Evolutionary conservation across 2,888 invertebrate genomes (phyloP).

Genomic region (Proisotoma minuta): DNA sequence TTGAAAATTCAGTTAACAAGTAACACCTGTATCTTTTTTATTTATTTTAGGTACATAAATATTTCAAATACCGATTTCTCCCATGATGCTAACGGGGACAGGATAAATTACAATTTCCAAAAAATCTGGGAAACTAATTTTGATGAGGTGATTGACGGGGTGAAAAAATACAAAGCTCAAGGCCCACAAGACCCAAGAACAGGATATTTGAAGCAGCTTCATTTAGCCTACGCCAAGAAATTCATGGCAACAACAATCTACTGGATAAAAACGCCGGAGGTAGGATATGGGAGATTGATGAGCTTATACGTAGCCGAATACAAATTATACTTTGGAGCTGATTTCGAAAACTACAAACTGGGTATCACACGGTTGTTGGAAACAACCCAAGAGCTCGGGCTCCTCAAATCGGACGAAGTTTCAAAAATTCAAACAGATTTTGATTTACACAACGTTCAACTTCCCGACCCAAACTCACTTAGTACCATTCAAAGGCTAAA

Average conservation of each 20-base stretch:
- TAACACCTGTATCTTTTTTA: too few species aligned
- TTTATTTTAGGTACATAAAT: too few species aligned
- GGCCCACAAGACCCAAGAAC: neutral
- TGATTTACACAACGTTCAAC: neutral
- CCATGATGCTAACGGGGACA: too few species aligned
- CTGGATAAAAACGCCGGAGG: neutral
- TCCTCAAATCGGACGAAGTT: neutral
- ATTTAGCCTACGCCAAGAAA: neutral
- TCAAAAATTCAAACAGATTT: neutral
- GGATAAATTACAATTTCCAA: neutral
- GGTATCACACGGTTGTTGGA: neutral
- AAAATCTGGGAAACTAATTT: constrained; percentile 1
- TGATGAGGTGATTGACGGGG: neutral
- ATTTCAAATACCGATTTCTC: too few species aligned
- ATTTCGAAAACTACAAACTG: neutral
- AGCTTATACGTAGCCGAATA: neutral
- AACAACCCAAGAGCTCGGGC: neutral
- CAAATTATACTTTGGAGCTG: neutral
- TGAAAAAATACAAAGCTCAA: too few species aligned
- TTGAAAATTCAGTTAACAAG: too few species aligned
- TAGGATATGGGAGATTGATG: neutral
- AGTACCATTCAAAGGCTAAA: neutral
- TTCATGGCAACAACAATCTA: neutral
- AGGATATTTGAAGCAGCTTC: neutral
- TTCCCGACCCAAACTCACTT: neutral